A percentile compares a stretch with the other conserved stretches of the same genome.
Conservation (phyloP, 1,140 invertebrate species). For the Scaptomyza pallida region DNA sequence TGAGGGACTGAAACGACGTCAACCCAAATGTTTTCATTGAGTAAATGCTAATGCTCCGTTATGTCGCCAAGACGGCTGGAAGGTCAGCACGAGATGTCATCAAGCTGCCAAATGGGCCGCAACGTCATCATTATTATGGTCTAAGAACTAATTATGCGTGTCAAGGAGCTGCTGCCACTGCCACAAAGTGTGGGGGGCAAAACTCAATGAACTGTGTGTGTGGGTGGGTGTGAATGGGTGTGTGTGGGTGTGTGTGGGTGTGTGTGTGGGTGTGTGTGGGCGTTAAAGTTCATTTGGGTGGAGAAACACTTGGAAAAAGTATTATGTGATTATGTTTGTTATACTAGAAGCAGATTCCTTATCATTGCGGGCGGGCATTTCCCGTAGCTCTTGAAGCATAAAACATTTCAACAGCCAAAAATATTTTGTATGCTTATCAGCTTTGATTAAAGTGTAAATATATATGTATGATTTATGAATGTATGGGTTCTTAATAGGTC, state of each 20-base stretch:
- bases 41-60: conserved; percentile 31
- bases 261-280: conserved; percentile 8
- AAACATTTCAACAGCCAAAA: too few relatives aligned
- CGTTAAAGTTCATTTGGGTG: conserved; percentile 34
- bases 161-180: conserved; percentile 22
- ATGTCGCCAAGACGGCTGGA: conserved; percentile 28
- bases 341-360: too few relatives aligned
- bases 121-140: conserved; percentile 44
- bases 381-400: too few relatives aligned
- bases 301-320: neutral
- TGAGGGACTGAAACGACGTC: conserved; percentile 30
- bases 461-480: neutral
- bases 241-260: neutral
- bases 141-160: conserved; percentile 71
- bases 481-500: too few relatives aligned
- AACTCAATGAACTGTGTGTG: conserved; percentile 1
- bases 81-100: conserved; percentile 68
- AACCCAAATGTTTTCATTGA: conserved; percentile 52
- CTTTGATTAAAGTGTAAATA: neutral
- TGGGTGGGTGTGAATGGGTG: too few relatives aligned
- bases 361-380: too few relatives aligned
- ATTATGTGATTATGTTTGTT: neutral
- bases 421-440: conserved; percentile 16
- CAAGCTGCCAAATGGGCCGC: conserved; percentile 47
- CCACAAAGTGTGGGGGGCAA: too few relatives aligned